A percentile compares a stretch with the other conserved stretches of the same genome.
Evolutionary conservation across 2,113 vertebrate genomes (phyloP).

Genomic region (Eulacestoma nigropectus): DNA sequence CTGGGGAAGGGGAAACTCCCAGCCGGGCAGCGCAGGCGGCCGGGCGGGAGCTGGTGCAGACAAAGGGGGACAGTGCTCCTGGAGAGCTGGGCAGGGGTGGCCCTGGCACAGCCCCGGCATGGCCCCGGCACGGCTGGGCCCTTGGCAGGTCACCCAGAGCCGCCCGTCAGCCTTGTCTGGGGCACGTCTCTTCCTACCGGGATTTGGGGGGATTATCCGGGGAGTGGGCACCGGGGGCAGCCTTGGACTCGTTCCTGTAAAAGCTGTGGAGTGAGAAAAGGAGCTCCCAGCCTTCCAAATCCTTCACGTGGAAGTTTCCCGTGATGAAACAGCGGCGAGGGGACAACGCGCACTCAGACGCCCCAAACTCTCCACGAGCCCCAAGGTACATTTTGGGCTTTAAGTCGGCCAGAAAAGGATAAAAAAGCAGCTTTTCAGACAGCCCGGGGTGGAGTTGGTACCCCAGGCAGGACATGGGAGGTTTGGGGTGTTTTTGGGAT

Average conservation of each 20-base stretch:
- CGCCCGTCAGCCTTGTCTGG: accelerated
- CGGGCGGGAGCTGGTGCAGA: not conserved
- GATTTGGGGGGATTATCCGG: not conserved
- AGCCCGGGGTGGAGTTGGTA: not conserved
- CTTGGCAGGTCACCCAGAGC: not conserved
- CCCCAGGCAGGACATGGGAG: accelerated
- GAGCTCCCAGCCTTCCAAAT: not conserved
- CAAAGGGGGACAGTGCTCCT: not conserved
- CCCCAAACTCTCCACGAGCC: accelerated
- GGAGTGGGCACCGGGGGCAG: not conserved
- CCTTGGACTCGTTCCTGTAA: accelerated
- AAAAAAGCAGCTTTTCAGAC: not conserved
- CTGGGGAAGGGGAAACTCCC: not conserved
- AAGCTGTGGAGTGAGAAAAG: accelerated
- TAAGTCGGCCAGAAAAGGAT: not conserved
- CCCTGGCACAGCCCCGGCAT: not conserved
- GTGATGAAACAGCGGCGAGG: accelerated
- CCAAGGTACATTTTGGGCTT: accelerated
- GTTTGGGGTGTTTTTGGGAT: accelerated
- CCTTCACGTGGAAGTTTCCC: accelerated
- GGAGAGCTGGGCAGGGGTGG: not conserved
- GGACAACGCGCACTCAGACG: accelerated
- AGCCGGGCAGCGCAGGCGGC: accelerated
- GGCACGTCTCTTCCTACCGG: accelerated
- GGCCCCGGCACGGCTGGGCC: not conserved